Base-by-base conservation (phyloP, 2,797 vertebrate species). In the Oryzias sinensis region DNA sequence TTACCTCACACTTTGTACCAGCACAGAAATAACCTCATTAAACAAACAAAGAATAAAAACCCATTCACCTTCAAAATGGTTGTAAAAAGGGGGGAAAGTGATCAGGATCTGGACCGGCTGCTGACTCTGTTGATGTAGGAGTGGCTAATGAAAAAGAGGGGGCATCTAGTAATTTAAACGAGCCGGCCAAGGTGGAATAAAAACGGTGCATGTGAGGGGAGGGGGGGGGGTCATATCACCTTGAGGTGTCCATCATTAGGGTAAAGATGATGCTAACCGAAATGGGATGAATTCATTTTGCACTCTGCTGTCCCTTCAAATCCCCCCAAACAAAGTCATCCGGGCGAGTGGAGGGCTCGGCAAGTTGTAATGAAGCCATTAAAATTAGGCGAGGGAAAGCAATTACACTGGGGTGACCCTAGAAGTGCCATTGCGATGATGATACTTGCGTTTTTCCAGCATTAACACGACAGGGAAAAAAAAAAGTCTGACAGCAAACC, bases 201-300 rank as follows among this genome's bases (percentile, higher is more conserved):
- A 94, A 96, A 95, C 93, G 90, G 90, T 81, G 92, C 86, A 70
- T 64, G 69, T 80, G 81, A 76, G 1, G 18, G 18, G 88, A 89
- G 89, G 20, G 90, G 83, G 88, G 88, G 90, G 89, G 18, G 18
- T 18, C 90, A 90, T 93, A 92, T 95, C 95, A 96, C 95, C 94
- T 95, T 94, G 93, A 95, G 91, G 93, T 90, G 94, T 94, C 93
- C 92, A 93, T 96, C 95, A 95, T 90, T 92, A 92, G 93, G 93
- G 95, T 96, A 94, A 96, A 96, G 94, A 95, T 94, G 93, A 96
- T 93, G 93, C 93, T 95, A 96, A 96, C 94, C 96, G 95, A 91
- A 96, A 95, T 93, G 93, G 91, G 93, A 94, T 91, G 93, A 93
- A 95, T 97, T 95, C 93, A 94, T 96, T 94, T 94, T 93, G 92